Conservation (phyloP, 2,797 vertebrate species). For the Acanthurus lineatus region DNA sequence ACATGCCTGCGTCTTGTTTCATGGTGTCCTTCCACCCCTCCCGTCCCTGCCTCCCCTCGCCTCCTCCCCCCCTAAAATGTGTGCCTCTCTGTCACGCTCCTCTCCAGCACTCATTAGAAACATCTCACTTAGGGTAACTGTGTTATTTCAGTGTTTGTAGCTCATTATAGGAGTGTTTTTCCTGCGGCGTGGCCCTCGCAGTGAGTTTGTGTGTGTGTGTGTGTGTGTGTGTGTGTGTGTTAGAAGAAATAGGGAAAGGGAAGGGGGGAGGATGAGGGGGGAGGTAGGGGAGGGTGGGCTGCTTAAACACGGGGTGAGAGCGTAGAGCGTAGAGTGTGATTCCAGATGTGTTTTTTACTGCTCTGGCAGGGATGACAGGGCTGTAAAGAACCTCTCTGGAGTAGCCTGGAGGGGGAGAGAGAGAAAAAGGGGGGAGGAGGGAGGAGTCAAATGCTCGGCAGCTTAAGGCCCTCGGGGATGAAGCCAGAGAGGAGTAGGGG, state of each 20-base stretch:
- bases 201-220: slow-evolving; percentile 56
- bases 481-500: slow-evolving; percentile 58
- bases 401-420: slow-evolving; percentile 63
- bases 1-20: slow-evolving; percentile 69
- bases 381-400: slow-evolving; percentile 78
- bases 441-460: slow-evolving; percentile 51
- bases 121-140: slow-evolving; percentile 80
- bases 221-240: slow-evolving; percentile 55
- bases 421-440: slow-evolving; percentile 26
- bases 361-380: slow-evolving; percentile 81
- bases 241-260: slow-evolving; percentile 36
- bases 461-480: slow-evolving; percentile 51
- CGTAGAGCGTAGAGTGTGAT: slow-evolving; percentile 77
- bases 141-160: slow-evolving; percentile 84
- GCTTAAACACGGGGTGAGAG: slow-evolving; percentile 75
- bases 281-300: slow-evolving; percentile 46
- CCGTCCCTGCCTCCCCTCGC: too few species aligned
- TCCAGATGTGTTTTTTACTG: slow-evolving; percentile 88
- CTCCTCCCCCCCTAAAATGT: slow-evolving; percentile 19
- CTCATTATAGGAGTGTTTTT: slow-evolving; percentile 80
- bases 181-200: slow-evolving; percentile 67
- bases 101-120: slow-evolving; percentile 78
- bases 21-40: slow-evolving; percentile 20
- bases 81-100: slow-evolving; percentile 55
- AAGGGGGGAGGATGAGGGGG: slow-evolving; percentile 17